Evolutionary conservation across 2,113 vertebrate genomes (phyloP).

Genomic region (Ciconia stormi): DNA sequence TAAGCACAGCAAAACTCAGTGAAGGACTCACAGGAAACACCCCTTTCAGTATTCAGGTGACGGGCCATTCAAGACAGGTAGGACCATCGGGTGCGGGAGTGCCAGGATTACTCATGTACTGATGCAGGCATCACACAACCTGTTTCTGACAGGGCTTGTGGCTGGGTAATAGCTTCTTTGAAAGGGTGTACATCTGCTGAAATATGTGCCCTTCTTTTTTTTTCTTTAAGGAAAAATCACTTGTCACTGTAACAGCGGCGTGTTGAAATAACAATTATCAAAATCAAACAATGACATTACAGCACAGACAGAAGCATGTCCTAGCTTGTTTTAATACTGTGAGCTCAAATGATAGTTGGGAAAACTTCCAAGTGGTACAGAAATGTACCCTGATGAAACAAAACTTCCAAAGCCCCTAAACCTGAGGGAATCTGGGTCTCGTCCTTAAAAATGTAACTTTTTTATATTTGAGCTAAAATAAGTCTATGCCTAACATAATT

Average conservation of each 20-base stretch:
- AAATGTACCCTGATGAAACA: background rate
- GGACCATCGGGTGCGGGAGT: background rate
- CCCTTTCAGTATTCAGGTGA: background rate
- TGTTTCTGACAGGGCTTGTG: background rate
- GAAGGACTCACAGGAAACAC: background rate
- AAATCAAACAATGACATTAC: background rate
- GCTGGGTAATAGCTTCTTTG: background rate
- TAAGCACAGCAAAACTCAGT: background rate
- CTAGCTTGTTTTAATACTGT: background rate
- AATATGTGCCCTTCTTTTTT: background rate
- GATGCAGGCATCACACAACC: background rate
- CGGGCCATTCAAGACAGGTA: background rate
- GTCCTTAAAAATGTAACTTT: background rate
- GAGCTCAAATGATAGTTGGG: background rate
- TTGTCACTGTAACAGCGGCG: background rate
- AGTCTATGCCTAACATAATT: background rate
- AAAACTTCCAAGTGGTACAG: background rate
- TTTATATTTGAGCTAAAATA: background rate
- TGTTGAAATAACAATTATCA: background rate
- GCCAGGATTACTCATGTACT: background rate
- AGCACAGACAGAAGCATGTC: background rate
- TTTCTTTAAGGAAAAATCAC: background rate
- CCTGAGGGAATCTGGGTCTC: background rate
- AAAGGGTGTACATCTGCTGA: background rate
- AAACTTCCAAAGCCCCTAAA: background rate